Conservation (phyloP, 2,888 invertebrate genomes). For the Clivina fossor region DNA sequence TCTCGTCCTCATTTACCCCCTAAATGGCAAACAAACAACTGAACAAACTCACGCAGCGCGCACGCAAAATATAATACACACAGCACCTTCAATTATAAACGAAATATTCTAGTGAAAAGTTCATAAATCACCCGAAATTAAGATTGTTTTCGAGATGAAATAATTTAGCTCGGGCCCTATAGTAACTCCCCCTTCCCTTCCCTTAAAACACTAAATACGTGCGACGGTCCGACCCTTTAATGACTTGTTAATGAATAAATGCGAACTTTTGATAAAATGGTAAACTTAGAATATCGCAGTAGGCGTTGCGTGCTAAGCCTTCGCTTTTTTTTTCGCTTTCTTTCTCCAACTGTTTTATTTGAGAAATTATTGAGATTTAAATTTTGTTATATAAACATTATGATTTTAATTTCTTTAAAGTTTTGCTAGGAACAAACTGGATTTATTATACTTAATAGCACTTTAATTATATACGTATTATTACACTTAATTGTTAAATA, state of each 20-base stretch:
- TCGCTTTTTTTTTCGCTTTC: not conserved
- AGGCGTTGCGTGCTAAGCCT: not conserved
- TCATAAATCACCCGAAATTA: conserved; percentile 28
- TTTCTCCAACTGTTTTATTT: conserved; percentile 13
- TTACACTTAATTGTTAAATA: too few species aligned
- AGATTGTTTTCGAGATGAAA: conserved; percentile 27
- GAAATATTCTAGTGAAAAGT: conserved; percentile 28
- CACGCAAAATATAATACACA: conserved; percentile 8
- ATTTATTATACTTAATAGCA: conserved; percentile 21
- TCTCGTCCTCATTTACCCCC: too few species aligned
- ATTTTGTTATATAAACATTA: too few species aligned
- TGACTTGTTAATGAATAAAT: conserved; percentile 26
- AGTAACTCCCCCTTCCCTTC: too few species aligned
- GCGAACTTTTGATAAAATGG: conserved; percentile 14
- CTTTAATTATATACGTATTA: too few species aligned
- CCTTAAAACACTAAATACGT: conserved; percentile 5
- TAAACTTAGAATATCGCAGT: not conserved
- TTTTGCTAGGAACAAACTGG: not conserved
- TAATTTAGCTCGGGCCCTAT: conserved; percentile 24
- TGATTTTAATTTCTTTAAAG: too few species aligned
- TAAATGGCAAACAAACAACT: too few species aligned
- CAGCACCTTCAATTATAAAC: conserved; percentile 26
- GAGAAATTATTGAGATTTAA: conserved; percentile 20
- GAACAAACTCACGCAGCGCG: not conserved
- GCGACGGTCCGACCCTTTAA: conserved; percentile 3